Evolutionary conservation across 1,140 invertebrate genomes (phyloP).

Genomic region (Drosophila fuyamai): DNA sequence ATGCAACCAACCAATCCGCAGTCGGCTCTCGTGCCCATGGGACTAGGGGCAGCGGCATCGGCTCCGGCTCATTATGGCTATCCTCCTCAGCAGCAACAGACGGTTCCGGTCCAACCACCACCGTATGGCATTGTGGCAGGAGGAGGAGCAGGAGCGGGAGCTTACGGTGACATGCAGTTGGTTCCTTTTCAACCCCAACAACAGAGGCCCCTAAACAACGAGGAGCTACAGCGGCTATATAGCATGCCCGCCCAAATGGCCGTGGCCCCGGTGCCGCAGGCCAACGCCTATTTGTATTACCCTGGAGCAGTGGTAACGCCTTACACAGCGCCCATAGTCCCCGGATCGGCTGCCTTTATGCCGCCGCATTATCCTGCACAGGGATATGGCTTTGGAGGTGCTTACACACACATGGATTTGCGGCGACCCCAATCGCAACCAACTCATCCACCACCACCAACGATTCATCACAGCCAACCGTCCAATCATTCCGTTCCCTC

Average conservation of each 20-base stretch:
- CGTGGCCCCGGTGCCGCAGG: constrained; percentile 54
- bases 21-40: constrained; percentile 72
- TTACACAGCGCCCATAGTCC: constrained; percentile 63
- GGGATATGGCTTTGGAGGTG: constrained; percentile 38
- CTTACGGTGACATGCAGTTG: constrained; percentile 61
- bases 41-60: constrained; percentile 63
- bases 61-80: constrained; percentile 33
- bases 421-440: constrained; percentile 33
- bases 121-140: constrained; percentile 46
- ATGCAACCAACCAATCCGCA: constrained; percentile 72
- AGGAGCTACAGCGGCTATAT: constrained; percentile 77
- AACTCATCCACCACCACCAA: constrained; percentile 7
- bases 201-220: constrained; percentile 69
- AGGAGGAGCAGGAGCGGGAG: constrained; percentile 5
- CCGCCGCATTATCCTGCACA: constrained; percentile 73
- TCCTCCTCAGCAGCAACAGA: constrained; percentile 10
- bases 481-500: constrained; percentile 9
- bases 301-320: constrained; percentile 36
- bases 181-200: constrained; percentile 74
- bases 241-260: constrained; percentile 73
- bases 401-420: constrained; percentile 61
- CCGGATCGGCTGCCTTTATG: constrained; percentile 71
- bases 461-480: constrained; percentile 23
- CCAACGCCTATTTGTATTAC: constrained; percentile 60
- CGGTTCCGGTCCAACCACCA: constrained; percentile 18